These are phyloP conservation scores for Muscina levida DNA, from an alignment of 2,888 invertebrate species.

Conservation along the genomic window DNA sequence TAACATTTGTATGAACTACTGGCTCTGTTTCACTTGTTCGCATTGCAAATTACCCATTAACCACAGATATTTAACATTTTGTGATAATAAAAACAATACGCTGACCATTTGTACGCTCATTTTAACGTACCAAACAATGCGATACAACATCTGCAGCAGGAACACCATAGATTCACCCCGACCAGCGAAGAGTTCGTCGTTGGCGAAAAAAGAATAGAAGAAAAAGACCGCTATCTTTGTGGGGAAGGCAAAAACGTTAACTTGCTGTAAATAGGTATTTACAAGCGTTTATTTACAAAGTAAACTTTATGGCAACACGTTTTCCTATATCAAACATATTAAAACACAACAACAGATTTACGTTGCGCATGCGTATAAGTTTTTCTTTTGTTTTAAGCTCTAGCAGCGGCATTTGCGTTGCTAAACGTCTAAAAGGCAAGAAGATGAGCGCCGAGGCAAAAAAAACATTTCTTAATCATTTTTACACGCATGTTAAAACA, in stretches of 20 bases:
- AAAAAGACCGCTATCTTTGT: conserved; percentile 21
- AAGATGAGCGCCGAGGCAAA: too few relatives aligned
- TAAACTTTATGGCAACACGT: conserved; percentile 27
- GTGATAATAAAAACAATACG: background rate
- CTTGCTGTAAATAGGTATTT: conserved; percentile 20
- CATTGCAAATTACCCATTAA: conserved; percentile 44
- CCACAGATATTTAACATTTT: conserved; percentile 30
- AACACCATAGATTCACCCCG: background rate
- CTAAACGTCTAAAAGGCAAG: background rate
- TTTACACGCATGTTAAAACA: conserved; percentile 66
- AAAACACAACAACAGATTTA: conserved; percentile 7
- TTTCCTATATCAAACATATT: background rate
- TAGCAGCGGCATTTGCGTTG: background rate
- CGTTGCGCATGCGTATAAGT: conserved; percentile 12
- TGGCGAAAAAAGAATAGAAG: background rate
- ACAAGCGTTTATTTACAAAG: conserved; percentile 20
- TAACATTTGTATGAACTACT: background rate
- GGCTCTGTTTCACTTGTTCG: conserved; percentile 5
- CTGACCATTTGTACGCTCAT: conserved; percentile 37
- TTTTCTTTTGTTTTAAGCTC: too few relatives aligned
- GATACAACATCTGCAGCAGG: background rate
- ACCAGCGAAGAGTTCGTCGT: background rate
- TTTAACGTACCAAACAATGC: background rate
- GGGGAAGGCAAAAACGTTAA: background rate
- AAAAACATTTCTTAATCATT: conserved; percentile 57